Base-by-base conservation (phyloP, 2,797 vertebrate species). In the Dendrocincla tyrannina region DNA sequence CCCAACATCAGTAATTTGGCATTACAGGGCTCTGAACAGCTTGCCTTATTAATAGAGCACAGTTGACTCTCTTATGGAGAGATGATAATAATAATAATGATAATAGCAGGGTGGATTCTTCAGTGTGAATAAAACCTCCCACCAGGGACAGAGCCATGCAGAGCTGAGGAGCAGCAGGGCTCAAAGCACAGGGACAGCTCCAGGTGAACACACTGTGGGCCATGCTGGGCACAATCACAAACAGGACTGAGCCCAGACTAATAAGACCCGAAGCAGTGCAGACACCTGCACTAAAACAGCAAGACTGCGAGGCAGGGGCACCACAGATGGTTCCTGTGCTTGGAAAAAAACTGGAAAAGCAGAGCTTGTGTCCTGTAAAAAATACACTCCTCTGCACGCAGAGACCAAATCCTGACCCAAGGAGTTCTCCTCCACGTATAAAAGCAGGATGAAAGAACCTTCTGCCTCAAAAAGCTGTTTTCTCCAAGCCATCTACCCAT, bases 251-350 rank as follows among this genome's bases (percentile, higher is more conserved):
- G 84, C 91, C 50, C 91, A 85, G 69, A 37, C 69, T 50, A 74
- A 52, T 66, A 42, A 84, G 85, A 35, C 22, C 46, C 1, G 10
- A 94, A 89, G 89, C 93, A 86, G 95, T 0, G 88, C 94, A 94
- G 89, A 75, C 96, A 96, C 91, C 96, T 97, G 96, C 91, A 88
- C 79, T 32, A 86, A 75, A 77, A 3, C 96, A 94, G 93, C 94
- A 85, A 2, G 92, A 33, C n/a, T 4, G 41, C 33, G 1, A 91
- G 85, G 93, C 76, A 58, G 95, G 72, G 88, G 50, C 88, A 73
- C 62, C 73, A 84, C 95, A 95, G 93, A 95, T 94, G 94, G 95
- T 3, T 75, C 58, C 58, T 86, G 1, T 68, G 28, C 66, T 33
- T 24, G 49, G 49, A 68, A 74, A 88, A 69, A 80, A 25, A 67